A percentile compares a stretch with the other conserved stretches of the same genome.
Evolutionary conservation across 2,888 invertebrate genomes (phyloP).

Genomic region (Calameuta filiformis): DNA sequence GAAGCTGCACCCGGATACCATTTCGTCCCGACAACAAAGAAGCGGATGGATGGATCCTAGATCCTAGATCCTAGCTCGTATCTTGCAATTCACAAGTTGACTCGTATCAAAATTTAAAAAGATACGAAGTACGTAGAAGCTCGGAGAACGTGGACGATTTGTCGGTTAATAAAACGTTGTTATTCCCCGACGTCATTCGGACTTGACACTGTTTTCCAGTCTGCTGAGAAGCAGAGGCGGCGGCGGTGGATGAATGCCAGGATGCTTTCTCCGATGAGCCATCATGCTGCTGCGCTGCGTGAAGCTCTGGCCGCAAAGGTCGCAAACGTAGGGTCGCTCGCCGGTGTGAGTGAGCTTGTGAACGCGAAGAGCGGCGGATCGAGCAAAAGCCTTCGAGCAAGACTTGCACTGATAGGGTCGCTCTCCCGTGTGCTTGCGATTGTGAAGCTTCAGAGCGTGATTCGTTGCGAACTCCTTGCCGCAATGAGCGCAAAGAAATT

Average conservation of each 20-base stretch:
- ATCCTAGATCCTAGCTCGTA: too few species aligned
- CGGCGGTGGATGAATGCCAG: constrained; percentile 30
- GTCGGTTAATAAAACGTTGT: too few species aligned
- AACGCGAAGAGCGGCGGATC: constrained; percentile 15
- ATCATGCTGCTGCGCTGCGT: constrained; percentile 30
- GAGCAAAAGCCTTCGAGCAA: constrained; percentile 25
- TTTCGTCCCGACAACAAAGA: too few species aligned
- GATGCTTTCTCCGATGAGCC: constrained; percentile 29
- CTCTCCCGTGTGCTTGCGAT: neutral
- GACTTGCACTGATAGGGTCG: constrained; percentile 2
- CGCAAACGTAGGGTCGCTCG: neutral
- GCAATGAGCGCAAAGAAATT: constrained; percentile 36
- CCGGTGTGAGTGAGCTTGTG: constrained; percentile 1
- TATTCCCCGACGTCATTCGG: neutral
- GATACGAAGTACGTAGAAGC: too few species aligned
- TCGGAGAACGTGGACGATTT: too few species aligned
- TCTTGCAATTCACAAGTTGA: too few species aligned
- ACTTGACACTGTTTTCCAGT: constrained; percentile 5
- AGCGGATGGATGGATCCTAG: too few species aligned
- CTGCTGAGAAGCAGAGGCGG: constrained; percentile 19
- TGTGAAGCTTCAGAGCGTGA: constrained; percentile 21
- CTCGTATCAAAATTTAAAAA: too few species aligned
- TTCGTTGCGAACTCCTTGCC: constrained; percentile 31
- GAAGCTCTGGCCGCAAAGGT: constrained; percentile 4
- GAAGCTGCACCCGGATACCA: too few species aligned